Conservation (phyloP, 2,113 vertebrate genomes). For the Cyprinodon variegatus region DNA sequence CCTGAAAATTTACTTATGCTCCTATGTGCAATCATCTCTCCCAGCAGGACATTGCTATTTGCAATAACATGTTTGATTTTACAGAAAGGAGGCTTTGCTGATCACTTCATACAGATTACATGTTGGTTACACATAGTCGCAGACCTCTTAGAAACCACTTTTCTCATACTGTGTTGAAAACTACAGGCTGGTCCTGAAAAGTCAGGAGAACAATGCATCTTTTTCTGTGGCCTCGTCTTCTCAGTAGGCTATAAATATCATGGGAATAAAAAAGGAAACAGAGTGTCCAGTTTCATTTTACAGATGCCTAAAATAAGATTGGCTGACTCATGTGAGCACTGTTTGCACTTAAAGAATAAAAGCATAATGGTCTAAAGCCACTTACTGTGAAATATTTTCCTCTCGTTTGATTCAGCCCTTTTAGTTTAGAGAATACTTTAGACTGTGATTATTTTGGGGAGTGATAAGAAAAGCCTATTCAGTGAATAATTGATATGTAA, state of each 20-base stretch:
- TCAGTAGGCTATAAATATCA: constrained; percentile 6
- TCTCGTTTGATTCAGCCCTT: constrained; percentile 45
- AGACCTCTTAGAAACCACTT: constrained; percentile 21
- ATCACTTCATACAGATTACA: constrained; percentile 23
- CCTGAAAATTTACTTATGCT: constrained; percentile 36
- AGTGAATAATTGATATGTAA: constrained; percentile 65
- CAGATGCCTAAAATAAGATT: constrained; percentile 32
- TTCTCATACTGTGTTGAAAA: constrained; percentile 30
- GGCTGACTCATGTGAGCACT: constrained; percentile 53
- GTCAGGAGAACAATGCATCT: background rate
- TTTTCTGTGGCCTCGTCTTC: constrained; percentile 18
- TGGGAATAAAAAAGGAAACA: constrained; percentile 26
- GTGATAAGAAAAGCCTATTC: constrained; percentile 40
- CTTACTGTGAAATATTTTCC: constrained; percentile 10
- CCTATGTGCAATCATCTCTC: constrained; percentile 46
- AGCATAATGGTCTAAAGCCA: constrained; percentile 33
- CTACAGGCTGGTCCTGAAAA: background rate
- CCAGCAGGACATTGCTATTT: constrained; percentile 43
- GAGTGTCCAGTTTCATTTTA: constrained; percentile 43
- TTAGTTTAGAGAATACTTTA: constrained; percentile 41
- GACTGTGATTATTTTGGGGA: constrained; percentile 54
- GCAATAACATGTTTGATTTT: constrained; percentile 53
- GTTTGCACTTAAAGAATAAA: constrained; percentile 50
- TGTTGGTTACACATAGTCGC: constrained; percentile 2
- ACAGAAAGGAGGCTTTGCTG: constrained; percentile 46